Percentiles rank a stretch among this genome's conserved stretches.
These are phyloP conservation scores for Callaeas wilsoni DNA, from an alignment of 2,113 vertebrate genomes.

Conservation along the genomic window DNA sequence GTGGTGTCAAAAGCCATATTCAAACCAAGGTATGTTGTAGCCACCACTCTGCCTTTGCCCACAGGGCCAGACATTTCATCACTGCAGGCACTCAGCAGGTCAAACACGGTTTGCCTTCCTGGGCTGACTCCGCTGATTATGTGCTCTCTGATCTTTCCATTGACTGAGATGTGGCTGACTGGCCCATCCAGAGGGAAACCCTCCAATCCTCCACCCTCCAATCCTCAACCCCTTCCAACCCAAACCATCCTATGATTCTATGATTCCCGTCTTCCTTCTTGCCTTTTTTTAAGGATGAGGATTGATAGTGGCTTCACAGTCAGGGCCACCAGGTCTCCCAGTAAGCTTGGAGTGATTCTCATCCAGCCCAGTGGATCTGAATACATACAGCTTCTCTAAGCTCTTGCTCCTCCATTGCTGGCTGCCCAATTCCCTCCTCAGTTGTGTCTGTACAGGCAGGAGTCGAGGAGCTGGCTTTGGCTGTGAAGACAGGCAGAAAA, in stretches of 20 bases:
- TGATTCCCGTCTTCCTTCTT: neutral
- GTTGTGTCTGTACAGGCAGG: neutral
- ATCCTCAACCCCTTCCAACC: neutral
- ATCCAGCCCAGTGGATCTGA: neutral
- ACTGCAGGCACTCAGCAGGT: neutral
- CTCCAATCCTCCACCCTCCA: neutral
- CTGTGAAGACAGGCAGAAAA: neutral
- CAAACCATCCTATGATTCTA: neutral
- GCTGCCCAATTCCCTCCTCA: neutral
- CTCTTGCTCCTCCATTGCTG: neutral
- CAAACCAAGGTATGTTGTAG: neutral
- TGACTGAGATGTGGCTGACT: neutral
- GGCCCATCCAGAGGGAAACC: neutral
- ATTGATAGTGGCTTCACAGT: neutral
- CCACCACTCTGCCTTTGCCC: neutral
- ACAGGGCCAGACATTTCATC: neutral
- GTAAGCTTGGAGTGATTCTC: neutral
- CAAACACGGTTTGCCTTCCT: neutral
- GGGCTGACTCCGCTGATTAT: neutral
- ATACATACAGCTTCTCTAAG: neutral
- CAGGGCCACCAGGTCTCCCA: neutral
- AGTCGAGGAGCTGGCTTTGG: neutral
- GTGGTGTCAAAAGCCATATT: neutral
- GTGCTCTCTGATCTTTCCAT: neutral
- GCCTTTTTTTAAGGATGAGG: neutral